These are phyloP conservation scores for Sebastes aleutianus DNA, from an alignment of 2,797 vertebrate species.

Conservation along the genomic window DNA sequence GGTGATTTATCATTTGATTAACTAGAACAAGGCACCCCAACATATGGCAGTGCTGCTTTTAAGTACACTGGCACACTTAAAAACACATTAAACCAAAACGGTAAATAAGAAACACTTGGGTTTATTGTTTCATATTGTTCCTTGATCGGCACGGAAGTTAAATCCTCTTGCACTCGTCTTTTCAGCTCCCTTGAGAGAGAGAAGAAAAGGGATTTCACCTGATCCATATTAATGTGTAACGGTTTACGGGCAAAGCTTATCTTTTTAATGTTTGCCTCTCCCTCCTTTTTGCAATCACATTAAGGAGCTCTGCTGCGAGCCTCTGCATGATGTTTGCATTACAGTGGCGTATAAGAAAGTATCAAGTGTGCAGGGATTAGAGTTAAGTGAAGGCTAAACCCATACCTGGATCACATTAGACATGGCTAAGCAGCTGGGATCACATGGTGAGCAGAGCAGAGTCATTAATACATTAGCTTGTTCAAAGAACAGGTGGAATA, in stretches of 20 bases:
- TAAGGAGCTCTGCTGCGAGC: slow-evolving; percentile 58
- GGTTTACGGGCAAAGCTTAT: slow-evolving; percentile 67
- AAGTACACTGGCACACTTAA: slow-evolving; percentile 59
- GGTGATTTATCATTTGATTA: slow-evolving; percentile 65
- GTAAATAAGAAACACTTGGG: slow-evolving; percentile 68
- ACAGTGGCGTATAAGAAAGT: slow-evolving; percentile 57
- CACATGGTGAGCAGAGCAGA: slow-evolving; percentile 31
- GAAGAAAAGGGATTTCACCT: slow-evolving; percentile 58
- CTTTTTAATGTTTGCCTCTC: slow-evolving; percentile 67
- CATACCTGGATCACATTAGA: slow-evolving; percentile 72
- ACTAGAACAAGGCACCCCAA: slow-evolving; percentile 70
- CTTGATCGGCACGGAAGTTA: slow-evolving; percentile 34
- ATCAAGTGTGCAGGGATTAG: slow-evolving; percentile 61
- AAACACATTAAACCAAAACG: slow-evolving; percentile 68
- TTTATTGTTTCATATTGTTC: slow-evolving; percentile 64
- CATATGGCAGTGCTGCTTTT: slow-evolving; percentile 73
- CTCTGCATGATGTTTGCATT: slow-evolving; percentile 71
- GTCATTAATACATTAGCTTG: slow-evolving; percentile 39
- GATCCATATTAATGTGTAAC: slow-evolving; percentile 72
- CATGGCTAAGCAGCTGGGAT: slow-evolving; percentile 50
- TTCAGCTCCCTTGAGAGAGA: slow-evolving; percentile 30
- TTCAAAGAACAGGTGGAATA: slow-evolving; percentile 56
- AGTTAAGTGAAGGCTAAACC: slow-evolving; percentile 58
- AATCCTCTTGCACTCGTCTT: slow-evolving; percentile 28
- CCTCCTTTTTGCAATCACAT: slow-evolving; percentile 60